Percentiles rank a stretch among this genome's conserved stretches.
Conservation (phyloP, 2,888 invertebrate species). For the Machimus atricapillus region DNA sequence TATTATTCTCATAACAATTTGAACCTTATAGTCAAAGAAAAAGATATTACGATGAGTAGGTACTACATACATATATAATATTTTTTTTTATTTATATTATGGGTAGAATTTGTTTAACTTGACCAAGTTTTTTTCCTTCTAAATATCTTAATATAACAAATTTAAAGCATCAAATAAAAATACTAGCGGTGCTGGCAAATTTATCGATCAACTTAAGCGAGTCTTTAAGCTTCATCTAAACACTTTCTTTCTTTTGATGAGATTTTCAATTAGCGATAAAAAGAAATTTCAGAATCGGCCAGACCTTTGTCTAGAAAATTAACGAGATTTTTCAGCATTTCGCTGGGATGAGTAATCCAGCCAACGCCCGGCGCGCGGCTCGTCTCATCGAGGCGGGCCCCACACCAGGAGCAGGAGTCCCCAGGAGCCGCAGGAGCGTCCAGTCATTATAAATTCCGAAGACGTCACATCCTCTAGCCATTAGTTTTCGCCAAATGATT, state of each 20-base stretch:
- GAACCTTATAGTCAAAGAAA: no score
- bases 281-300: neutral
- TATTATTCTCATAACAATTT: no score
- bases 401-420: neutral
- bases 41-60: no score
- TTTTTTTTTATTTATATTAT: no score
- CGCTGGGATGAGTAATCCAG: neutral
- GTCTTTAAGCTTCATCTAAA: neutral
- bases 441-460: slow-evolving; percentile 42
- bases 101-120: no score
- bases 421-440: neutral
- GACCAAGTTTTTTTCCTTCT: no score
- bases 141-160: no score
- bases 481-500: slow-evolving; percentile 48
- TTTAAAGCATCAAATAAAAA: no score
- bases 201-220: neutral
- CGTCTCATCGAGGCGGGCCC: neutral
- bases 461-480: slow-evolving; percentile 44
- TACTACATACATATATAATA: no score
- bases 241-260: neutral
- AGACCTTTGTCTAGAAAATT: neutral
- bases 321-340: neutral
- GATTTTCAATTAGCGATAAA: neutral
- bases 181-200: neutral
- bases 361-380: neutral